phyloP scores from a whole-genome alignment of 2,113 vertebrate species.

The Sylvia atricapilla region DNA sequence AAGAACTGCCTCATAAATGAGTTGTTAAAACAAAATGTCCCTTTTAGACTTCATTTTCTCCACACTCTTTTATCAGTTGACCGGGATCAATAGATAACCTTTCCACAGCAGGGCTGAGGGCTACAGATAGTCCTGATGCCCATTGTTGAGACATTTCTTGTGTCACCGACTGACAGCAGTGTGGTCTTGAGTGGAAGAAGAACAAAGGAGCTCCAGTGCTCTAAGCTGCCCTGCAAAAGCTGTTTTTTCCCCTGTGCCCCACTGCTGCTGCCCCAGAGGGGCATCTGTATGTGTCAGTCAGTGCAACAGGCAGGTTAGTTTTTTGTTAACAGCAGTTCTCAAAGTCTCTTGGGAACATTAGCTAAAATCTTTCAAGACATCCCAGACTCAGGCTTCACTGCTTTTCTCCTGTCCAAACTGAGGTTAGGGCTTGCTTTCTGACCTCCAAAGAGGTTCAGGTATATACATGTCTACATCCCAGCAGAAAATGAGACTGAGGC shows the following conservation, averaged over 20 bases:
- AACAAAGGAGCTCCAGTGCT: background rate
- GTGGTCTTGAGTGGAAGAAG: background rate
- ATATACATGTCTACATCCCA: background rate
- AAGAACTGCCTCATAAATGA: background rate
- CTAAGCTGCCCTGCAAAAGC: background rate
- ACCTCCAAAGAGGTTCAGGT: background rate
- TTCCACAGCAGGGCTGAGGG: background rate
- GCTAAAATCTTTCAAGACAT: background rate
- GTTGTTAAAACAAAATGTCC: background rate
- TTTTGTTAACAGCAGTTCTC: background rate
- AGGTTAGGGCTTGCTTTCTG: background rate
- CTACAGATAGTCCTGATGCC: background rate
- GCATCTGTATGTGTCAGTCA: background rate
- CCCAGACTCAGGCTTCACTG: background rate
- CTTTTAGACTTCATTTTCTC: background rate
- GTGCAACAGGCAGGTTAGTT: background rate
- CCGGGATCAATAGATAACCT: background rate
- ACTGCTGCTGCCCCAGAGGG: background rate
- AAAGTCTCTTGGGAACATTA: background rate
- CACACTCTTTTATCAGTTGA: background rate
- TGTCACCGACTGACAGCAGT: background rate
- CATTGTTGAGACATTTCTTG: background rate
- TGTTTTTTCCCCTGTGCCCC: fast-evolving
- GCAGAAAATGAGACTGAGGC: background rate
- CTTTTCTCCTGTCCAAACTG: background rate